Conservation (phyloP, 2,888 invertebrate genomes). For the Harmothoe impar region DNA sequence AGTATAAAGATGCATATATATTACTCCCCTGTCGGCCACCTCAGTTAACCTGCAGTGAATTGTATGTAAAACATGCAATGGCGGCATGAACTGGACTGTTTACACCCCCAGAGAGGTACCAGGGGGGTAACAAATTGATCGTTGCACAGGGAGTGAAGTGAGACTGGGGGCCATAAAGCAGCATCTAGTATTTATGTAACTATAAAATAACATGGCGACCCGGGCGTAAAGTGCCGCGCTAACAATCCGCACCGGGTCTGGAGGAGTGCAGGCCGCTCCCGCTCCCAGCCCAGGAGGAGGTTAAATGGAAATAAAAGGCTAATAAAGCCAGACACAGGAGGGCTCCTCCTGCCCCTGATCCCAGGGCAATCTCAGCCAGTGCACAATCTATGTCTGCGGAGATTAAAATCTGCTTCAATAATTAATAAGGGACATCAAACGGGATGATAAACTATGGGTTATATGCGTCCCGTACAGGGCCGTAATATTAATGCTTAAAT, state of each 20-base stretch:
- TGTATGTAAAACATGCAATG: no score
- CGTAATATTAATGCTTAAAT: no score
- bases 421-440: no score
- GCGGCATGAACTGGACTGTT: no score
- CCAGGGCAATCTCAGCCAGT: no score
- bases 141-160: background rate
- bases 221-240: background rate
- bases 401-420: no score
- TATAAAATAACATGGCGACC: constrained; percentile 25
- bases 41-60: no score
- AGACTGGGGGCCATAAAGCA: background rate
- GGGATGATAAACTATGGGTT: no score
- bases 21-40: no score
- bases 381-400: no score
- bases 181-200: constrained; percentile 8
- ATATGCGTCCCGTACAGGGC: no score
- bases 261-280: background rate
- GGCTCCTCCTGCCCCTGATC: background rate
- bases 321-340: constrained; percentile 6
- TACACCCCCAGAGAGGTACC: background rate
- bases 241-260: background rate
- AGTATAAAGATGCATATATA: no score
- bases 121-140: background rate
- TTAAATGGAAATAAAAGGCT: background rate
- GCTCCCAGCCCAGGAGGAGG: background rate